phyloP scores from a whole-genome alignment of 2,888 invertebrate genomes.

The Drosophila kanekoi region DNA sequence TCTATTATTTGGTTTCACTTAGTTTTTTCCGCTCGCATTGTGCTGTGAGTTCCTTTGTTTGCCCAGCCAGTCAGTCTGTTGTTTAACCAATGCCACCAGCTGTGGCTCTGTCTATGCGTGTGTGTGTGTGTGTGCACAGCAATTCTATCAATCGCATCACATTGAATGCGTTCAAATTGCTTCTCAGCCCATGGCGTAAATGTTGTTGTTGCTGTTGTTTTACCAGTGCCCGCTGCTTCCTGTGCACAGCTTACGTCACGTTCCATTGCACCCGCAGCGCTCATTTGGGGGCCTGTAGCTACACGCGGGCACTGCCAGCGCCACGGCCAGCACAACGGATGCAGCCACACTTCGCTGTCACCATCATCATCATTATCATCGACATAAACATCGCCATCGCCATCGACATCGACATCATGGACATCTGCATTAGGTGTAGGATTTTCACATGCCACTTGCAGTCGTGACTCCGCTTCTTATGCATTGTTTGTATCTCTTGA shows the following conservation, averaged over 20 bases:
- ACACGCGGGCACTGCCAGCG: slow-evolving; percentile 42
- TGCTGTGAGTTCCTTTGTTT: slow-evolving; percentile 28
- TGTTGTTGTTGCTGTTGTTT: slow-evolving; percentile 2
- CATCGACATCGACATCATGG: not conserved
- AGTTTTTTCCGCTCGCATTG: slow-evolving; percentile 6
- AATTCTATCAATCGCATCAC: slow-evolving; percentile 63
- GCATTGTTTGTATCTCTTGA: slow-evolving; percentile 44
- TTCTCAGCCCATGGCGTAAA: slow-evolving; percentile 24
- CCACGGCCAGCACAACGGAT: slow-evolving; percentile 4
- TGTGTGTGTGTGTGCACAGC: slow-evolving; percentile 15
- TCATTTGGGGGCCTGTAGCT: slow-evolving; percentile 50
- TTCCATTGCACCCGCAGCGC: slow-evolving; percentile 48
- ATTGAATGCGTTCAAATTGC: slow-evolving; percentile 60
- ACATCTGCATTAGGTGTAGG: slow-evolving; percentile 9
- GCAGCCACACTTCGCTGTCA: slow-evolving; percentile 3
- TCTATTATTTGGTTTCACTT: slow-evolving; percentile 2
- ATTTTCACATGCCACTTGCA: slow-evolving; percentile 1
- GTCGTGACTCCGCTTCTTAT: slow-evolving; percentile 14
- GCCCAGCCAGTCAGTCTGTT: slow-evolving; percentile 38
- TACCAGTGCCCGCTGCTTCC: slow-evolving; percentile 12
- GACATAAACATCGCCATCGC: not conserved
- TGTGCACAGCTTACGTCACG: slow-evolving; percentile 43
- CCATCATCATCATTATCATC: slow-evolving; percentile 4
- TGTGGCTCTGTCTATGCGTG: slow-evolving; percentile 27
- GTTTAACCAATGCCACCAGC: slow-evolving; percentile 48